Conservation (phyloP, 2,113 vertebrate genomes). For the Mystacornis crossleyi region DNA sequence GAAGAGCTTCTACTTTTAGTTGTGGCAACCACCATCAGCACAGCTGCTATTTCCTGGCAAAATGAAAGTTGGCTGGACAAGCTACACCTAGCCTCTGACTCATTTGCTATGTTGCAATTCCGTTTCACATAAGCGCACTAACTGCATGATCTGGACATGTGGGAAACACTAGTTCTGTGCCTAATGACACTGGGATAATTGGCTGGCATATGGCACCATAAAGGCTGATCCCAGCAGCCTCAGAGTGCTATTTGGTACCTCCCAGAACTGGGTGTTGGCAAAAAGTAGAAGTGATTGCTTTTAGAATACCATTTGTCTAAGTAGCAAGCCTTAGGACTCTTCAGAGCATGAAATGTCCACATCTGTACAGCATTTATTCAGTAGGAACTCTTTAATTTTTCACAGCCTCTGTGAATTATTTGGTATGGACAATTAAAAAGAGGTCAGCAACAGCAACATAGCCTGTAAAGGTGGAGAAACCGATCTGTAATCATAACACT, state of each 20-base stretch:
- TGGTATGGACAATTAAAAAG: not conserved
- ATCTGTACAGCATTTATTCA: not conserved
- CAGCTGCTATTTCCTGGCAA: not conserved
- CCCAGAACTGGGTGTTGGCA: not conserved
- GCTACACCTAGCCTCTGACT: not conserved
- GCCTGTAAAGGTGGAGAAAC: not conserved
- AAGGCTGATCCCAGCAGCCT: not conserved
- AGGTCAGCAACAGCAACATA: not conserved
- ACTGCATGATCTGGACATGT: not conserved
- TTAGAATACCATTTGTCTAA: constrained; percentile 14
- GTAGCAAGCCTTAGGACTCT: not conserved
- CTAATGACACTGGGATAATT: constrained; percentile 34
- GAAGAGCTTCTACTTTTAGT: not conserved
- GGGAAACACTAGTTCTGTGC: constrained; percentile 8
- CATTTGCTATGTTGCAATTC: not conserved
- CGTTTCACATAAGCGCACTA: not conserved
- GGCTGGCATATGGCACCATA: constrained; percentile 14
- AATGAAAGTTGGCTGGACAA: not conserved
- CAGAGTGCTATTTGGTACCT: not conserved
- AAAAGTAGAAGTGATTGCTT: not conserved
- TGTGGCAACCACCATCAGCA: not conserved
- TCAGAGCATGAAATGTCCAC: not conserved
- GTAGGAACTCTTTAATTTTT: not conserved
- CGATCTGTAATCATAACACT: not conserved
- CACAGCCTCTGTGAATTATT: not conserved